Base-by-base conservation (phyloP, 2,797 vertebrate genomes). In the Enteromius radiatus region DNA sequence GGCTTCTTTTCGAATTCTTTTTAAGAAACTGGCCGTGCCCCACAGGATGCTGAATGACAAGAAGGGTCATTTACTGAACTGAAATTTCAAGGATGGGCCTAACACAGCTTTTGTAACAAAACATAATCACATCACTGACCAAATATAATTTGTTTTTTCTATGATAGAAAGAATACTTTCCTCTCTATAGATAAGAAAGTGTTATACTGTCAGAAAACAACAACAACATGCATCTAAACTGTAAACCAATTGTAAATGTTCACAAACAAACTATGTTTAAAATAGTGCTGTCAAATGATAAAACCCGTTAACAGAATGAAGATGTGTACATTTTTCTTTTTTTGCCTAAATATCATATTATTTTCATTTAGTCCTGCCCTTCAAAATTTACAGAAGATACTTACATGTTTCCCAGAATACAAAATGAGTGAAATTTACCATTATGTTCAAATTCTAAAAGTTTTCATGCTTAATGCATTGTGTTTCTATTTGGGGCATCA, bases 1-100 rank as follows among this genome's bases (percentile, higher is more conserved):
- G 70, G 70, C 59, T 71, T 47, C 36, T 75, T 49, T 38, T 59
- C 67, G 54, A 77, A 52, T 78, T 63, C 36, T 41, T 10, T 41
- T 41, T 9, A n/a, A n/a, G n/a, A n/a, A 41, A 41, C 9, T 10
- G 38, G 38, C 9, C 36, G 9, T 59, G 21, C 10, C 15, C 17
- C 19, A 38, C 28, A 69, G 4, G n/a, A 26, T 38, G 47, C 10
- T 69, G 3, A 23, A 56, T 38, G 3, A 75, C 49, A 75, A 38
- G 33, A 26, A 75, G 8, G 41, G 33, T 38, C 17, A 17, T 56
- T 38, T 56, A 56, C 33, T 23, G 21, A 75, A 23, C 49, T 5
- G 12, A 52, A 56, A 26, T 41, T 59, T 36, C 33, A 56, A 75
- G 71, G 23, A 17, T 38, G n/a, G 49, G 21, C 33, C 21, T 10